A percentile compares a stretch with the other conserved stretches of the same genome.
phyloP scores from a whole-genome alignment of 1,140 invertebrate species.

The Heliconius congener region DNA sequence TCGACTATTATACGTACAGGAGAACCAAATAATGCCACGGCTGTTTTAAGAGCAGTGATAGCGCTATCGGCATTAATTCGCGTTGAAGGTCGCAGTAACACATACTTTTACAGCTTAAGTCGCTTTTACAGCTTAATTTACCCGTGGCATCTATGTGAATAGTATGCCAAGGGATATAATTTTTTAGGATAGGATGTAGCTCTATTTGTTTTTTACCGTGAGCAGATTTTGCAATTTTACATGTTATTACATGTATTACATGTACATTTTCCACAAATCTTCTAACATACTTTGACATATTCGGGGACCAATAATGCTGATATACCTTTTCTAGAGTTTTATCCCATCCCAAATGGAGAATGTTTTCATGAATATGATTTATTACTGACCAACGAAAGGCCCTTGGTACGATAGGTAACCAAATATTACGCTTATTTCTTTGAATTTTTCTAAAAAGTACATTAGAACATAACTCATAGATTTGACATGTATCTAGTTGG shows the following conservation, averaged over 20 bases:
- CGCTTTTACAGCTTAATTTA: neutral
- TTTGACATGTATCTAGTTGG: neutral
- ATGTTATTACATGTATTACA: slow-evolving; percentile 24
- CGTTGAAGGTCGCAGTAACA: slow-evolving; percentile 36
- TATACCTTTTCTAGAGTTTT: neutral
- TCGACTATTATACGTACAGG: slow-evolving; percentile 30
- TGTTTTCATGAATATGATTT: slow-evolving; percentile 38
- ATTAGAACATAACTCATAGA: neutral
- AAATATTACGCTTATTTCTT: neutral
- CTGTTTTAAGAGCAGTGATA: slow-evolving; percentile 15
- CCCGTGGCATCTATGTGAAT: neutral
- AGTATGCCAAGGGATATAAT: slow-evolving; percentile 49
- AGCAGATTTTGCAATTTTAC: slow-evolving; percentile 47
- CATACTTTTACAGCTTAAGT: slow-evolving; percentile 17
- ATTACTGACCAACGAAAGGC: slow-evolving; percentile 40
- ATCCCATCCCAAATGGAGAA: neutral
- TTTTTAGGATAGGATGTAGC: slow-evolving; percentile 51
- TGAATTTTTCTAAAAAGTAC: neutral
- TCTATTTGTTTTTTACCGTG: slow-evolving; percentile 46
- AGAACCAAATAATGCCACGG: slow-evolving; percentile 24
- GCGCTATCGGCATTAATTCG: slow-evolving; percentile 41
- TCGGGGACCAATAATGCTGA: no score
- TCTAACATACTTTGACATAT: slow-evolving; percentile 34
- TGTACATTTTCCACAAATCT: slow-evolving; percentile 51
- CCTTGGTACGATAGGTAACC: slow-evolving; percentile 42